Base-by-base conservation (phyloP, 1,140 invertebrate species). In the Yoshiicerus persimilis region DNA sequence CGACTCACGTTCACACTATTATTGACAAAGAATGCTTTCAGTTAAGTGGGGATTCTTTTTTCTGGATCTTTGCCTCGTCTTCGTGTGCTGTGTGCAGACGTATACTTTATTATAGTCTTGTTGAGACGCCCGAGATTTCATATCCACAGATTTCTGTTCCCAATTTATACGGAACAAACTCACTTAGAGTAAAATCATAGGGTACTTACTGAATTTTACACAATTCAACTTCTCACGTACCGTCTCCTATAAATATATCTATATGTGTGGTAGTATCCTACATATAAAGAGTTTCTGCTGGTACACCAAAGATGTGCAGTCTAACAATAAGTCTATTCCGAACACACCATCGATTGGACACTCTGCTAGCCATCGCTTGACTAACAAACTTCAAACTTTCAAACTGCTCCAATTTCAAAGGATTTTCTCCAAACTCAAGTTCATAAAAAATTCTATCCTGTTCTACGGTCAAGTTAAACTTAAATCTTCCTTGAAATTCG, bases 1-100 rank as follows among this genome's bases (percentile, higher is more conserved):
- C 36, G 75, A 38, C 75, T 80, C 75, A 80, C 75, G 75, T 80
- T 80, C 75, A 80, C 34, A 80, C 75, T 80, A 80, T 80, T 80
- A 80, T 80, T 38, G 75, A 80, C 75, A 34, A 80, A 80, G 64
- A 36, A 80, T 70, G 66, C 66, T 70, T 70, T 30, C 13, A 30
- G 25, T 70, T 70, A 30, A 30, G 66, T 70, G 25, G 66, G 32
- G 75, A 80, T n/a, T n/a, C 30, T 80, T 80, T 80, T 80, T 70
- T 70, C 66, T 70, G 25, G 27, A 34, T 80, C 34, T 34, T 77
- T 34, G 23, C 70, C 75, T 80, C n/a, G 47, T 56, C 47, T 56
- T n/a, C 1, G n/a, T 56, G 13, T 56, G 47, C 47, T 56, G 47
- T 56, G 47, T 56, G 47, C 47, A 80, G 20, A 80, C 75, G 6